These are phyloP conservation scores for Hemicordylus capensis DNA, from an alignment of 2,113 vertebrate genomes.

Conservation along the genomic window DNA sequence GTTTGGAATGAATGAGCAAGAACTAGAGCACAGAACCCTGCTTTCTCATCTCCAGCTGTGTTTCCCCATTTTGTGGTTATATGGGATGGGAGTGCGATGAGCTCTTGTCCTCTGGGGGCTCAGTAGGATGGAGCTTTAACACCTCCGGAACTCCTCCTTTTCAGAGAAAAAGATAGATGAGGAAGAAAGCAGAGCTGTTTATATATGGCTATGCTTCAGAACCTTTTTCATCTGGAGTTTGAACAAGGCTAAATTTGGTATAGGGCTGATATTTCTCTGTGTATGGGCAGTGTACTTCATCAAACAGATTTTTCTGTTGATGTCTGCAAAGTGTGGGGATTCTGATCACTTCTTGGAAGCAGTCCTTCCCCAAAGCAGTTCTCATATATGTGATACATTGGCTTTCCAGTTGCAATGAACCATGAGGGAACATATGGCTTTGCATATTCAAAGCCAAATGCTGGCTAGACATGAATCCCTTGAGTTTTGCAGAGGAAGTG, in stretches of 20 bases:
- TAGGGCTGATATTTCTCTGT: not conserved
- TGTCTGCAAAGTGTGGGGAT: not conserved
- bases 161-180: not conserved
- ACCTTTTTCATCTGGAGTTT: not conserved
- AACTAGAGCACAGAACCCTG: not conserved
- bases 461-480: conserved; percentile 24
- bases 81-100: not conserved
- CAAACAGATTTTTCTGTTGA: accelerated
- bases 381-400: not conserved
- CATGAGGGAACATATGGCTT: conserved; percentile 41
- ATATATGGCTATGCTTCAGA: not conserved
- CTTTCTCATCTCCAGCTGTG: not conserved
- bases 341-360: accelerated
- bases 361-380: not conserved
- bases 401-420: not conserved
- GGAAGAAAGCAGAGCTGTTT: not conserved
- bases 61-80: not conserved
- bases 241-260: not conserved
- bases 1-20: not conserved
- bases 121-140: not conserved
- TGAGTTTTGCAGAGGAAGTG: not conserved
- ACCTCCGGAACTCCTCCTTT: not conserved
- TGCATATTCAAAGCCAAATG: conserved; percentile 33
- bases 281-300: too few relatives aligned
- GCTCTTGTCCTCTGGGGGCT: not conserved